Conservation (phyloP, 2,888 invertebrate genomes). For the Macrosoma leucophasiata region DNA sequence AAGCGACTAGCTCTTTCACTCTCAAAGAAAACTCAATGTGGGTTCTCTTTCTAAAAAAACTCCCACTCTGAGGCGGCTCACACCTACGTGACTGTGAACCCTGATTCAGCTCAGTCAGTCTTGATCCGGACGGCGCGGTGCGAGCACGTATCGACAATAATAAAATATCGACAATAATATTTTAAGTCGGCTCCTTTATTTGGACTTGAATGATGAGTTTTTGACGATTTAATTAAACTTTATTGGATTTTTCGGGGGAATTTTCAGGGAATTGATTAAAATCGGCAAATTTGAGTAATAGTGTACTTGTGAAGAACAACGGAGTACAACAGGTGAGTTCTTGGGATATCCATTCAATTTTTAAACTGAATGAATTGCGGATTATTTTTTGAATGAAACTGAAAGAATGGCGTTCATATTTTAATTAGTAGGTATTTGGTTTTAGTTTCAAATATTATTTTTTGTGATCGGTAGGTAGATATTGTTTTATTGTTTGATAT, state of each 20-base stretch:
- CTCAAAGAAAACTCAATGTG: constrained; percentile 18
- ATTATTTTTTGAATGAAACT: too few relatives aligned
- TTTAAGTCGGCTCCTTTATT: constrained; percentile 8
- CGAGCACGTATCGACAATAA: constrained; percentile 31
- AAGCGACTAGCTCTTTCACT: constrained; percentile 30
- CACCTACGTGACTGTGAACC: constrained; percentile 45
- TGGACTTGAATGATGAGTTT: constrained; percentile 34
- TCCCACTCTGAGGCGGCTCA: constrained; percentile 47
- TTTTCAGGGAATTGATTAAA: too few relatives aligned
- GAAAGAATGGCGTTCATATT: too few relatives aligned
- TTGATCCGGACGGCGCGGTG: constrained; percentile 38
- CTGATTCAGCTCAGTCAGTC: constrained; percentile 59
- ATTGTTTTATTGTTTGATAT: too few relatives aligned
- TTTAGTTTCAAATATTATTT: too few relatives aligned
- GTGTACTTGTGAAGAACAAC: too few relatives aligned
- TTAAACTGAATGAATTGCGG: too few relatives aligned
- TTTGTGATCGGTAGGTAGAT: too few relatives aligned
- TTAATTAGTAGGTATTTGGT: too few relatives aligned
- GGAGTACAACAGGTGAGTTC: constrained; percentile 14
- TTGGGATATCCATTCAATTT: constrained; percentile 4
- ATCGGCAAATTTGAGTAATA: constrained; percentile 2
- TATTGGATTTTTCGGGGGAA: too few relatives aligned
- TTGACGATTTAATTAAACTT: constrained; percentile 28
- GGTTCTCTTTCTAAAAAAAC: constrained; percentile 43
- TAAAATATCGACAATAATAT: constrained; percentile 14